Percentiles rank a stretch among this genome's conserved stretches.
Conservation (phyloP, 1,140 invertebrate species). For the Hesperophylax magnus region DNA sequence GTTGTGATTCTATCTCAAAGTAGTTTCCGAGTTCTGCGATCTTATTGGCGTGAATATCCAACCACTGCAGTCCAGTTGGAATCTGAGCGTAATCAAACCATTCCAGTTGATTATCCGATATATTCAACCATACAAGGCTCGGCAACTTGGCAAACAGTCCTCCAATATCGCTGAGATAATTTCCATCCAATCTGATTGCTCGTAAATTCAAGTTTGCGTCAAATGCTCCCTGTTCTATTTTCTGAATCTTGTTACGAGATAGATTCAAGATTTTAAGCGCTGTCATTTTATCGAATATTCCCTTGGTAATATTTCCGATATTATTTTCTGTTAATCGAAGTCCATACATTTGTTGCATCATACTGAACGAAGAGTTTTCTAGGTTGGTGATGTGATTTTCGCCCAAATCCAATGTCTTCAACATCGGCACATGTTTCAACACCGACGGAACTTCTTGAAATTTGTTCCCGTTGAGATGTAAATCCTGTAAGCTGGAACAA, state of each 20-base stretch:
- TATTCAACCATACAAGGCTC: conserved; percentile 92
- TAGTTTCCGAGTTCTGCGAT: conserved; percentile 92
- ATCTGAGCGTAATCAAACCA: conserved; percentile 94
- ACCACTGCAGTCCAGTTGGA: conserved; percentile 89
- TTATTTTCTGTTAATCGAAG: conserved; percentile 90
- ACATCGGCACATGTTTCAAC: conserved; percentile 82
- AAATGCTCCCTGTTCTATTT: conserved; percentile 88
- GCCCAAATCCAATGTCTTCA: conserved; percentile 90
- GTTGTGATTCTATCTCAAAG: conserved; percentile 87
- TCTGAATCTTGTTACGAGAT: conserved; percentile 88
- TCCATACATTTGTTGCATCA: conserved; percentile 86
- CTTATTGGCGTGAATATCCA: conserved; percentile 91
- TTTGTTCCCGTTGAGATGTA: conserved; percentile 92
- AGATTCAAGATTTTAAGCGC: conserved; percentile 90
- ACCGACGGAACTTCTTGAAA: conserved; percentile 87
- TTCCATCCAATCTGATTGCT: conserved; percentile 89
- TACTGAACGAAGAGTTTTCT: conserved; percentile 84
- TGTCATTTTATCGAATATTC: conserved; percentile 86
- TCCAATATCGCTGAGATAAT: conserved; percentile 87
- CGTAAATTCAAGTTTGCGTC: conserved; percentile 88
- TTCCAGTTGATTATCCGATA: conserved; percentile 90
- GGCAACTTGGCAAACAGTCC: conserved; percentile 89
- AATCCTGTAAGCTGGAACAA: conserved; percentile 86
- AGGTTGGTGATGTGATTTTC: conserved; percentile 90
- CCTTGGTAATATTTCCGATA: conserved; percentile 87